Evolutionary conservation across 2,888 invertebrate species (phyloP), one percentile per base, ranked within the genome.

Genomic region (Cataglyphis rosenhaueri): DNA sequence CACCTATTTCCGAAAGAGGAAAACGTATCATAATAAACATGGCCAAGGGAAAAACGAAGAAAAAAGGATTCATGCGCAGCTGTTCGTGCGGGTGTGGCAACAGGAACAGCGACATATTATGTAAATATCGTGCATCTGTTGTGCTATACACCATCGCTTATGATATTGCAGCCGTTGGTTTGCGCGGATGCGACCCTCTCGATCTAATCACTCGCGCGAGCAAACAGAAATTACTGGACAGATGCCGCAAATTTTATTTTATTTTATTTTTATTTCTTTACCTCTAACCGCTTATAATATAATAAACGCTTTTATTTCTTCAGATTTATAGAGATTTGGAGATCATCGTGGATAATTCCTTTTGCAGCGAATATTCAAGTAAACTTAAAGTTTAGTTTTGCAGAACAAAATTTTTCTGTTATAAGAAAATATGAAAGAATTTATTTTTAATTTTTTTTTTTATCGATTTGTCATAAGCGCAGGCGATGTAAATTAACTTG

Each of bases 81-180:
- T 79, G 78, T 59, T 18, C 78, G 25, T 94, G 94, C 91, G 94
- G 94, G 89, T 94, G 94, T 86, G 89, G 93, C 87, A 93, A 92
- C 92, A 94, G 94, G 94, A 94, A 94, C 94, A 94, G 94, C 93
- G 94, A 94, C 92, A 87, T 92, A 81, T 88, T 92, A 88, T 92
- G 94, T 94, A 94, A 92, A 92, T 92, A 91, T 87, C 52, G 3
- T 57, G 12, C 48, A 73, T 82, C 52, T 61, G 48, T 84, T 83
- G 52, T 25, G 21, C 66, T 78, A 62, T 35, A 44, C 18, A 44
- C n/a, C 29, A 48, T 25, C 74, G 61, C 65, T 68, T 74, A 52
- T 12, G 8, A 32, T 29, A 35, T 9, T 5, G 32, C 32, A 79
- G 32, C 41, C 52, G 32, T 64, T 59, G 25, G 25, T 48, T 21